Evolutionary conservation across 1,140 invertebrate genomes (phyloP).

Genomic region (Lordiphosa collinella): DNA sequence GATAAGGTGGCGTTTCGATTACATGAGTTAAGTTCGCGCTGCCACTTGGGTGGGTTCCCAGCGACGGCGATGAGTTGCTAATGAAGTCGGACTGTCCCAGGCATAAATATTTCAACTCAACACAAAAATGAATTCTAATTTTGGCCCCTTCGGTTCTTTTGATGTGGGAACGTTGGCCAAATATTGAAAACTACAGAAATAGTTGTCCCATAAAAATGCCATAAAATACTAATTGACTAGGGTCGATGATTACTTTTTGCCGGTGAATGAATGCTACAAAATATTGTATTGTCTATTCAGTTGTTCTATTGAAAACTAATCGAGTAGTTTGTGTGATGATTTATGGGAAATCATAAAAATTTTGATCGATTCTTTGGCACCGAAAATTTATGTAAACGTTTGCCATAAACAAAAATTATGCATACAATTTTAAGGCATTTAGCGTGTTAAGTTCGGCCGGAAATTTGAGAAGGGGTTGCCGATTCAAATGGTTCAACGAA

Average conservation of each 20-base stretch:
- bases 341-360: conserved; percentile 24
- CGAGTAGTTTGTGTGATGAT: conserved; percentile 26
- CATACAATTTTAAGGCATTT: conserved; percentile 55
- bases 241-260: conserved; percentile 60
- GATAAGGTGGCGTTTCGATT: conserved; percentile 72
- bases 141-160: conserved; percentile 30
- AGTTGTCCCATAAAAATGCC: conserved; percentile 56
- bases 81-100: conserved; percentile 51
- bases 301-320: conserved; percentile 59
- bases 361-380: conserved; percentile 61
- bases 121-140: conserved; percentile 53
- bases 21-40: conserved; percentile 51
- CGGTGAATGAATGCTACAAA: conserved; percentile 71
- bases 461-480: too few relatives aligned
- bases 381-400: conserved; percentile 40
- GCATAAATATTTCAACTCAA: conserved; percentile 50
- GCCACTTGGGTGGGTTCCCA: conserved; percentile 66
- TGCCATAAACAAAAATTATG: conserved; percentile 48
- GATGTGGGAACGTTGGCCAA: conserved; percentile 31
- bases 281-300: conserved; percentile 70
- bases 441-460: conserved; percentile 1
- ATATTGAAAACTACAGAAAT: conserved; percentile 19
- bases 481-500: too few relatives aligned
- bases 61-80: conserved; percentile 29
- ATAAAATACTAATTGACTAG: conserved; percentile 75